These are phyloP conservation scores for Oncorhynchus clarkii DNA, from an alignment of 2,113 vertebrate genomes.

Conservation along the genomic window DNA sequence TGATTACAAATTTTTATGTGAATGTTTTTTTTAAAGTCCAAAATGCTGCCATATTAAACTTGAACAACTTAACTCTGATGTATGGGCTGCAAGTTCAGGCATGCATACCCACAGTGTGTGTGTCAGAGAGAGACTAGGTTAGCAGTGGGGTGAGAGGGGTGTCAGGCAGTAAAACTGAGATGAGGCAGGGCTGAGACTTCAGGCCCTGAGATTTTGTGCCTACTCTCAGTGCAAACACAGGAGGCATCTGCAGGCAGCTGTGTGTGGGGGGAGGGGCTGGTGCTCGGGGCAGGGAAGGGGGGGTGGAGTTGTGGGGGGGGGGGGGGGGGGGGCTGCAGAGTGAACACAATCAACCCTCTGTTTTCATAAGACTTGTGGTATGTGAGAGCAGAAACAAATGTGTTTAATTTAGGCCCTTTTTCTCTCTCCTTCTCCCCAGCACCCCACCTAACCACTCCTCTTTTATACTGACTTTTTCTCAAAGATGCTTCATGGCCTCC, in stretches of 20 bases:
- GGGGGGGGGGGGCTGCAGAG: constrained; percentile 60
- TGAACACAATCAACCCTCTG: constrained; percentile 82
- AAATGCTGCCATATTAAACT: constrained; percentile 5
- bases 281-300: constrained; percentile 33
- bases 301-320: constrained; percentile 46
- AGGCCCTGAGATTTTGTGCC: constrained; percentile 63
- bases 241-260: constrained; percentile 77
- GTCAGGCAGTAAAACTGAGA: constrained; percentile 72
- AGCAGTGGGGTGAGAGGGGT: constrained; percentile 67
- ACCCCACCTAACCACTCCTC: constrained; percentile 63
- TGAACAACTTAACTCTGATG: not conserved
- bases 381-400: constrained; percentile 85
- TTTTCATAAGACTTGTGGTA: constrained; percentile 85
- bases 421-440: constrained; percentile 17
- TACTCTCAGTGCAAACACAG: constrained; percentile 63
- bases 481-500: constrained; percentile 51
- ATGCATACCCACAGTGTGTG: constrained; percentile 49
- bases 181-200: constrained; percentile 60
- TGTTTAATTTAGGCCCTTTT: constrained; percentile 79
- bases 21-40: too few species aligned
- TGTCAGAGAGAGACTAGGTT: constrained; percentile 36
- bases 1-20: too few species aligned
- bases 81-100: not conserved
- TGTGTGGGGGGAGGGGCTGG: constrained; percentile 27
- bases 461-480: constrained; percentile 60